These are phyloP conservation scores for Mesocentrotus franciscanus DNA, from an alignment of 53 echinoderm and acorn worm genomes.

Conservation along the genomic window DNA sequence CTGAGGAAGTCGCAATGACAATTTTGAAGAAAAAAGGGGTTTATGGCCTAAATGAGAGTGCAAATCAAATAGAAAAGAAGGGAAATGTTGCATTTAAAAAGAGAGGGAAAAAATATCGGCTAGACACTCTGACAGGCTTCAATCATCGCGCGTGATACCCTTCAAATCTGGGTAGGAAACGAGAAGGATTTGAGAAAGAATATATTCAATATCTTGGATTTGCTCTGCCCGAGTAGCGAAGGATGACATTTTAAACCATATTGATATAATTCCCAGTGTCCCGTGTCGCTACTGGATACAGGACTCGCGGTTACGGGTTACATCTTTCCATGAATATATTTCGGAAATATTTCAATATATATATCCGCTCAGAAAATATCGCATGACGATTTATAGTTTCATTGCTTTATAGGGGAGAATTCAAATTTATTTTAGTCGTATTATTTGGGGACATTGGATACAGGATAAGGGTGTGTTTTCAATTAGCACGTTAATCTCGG, in stretches of 20 bases:
- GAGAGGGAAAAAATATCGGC: neutral
- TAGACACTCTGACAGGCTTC: constrained; percentile 32
- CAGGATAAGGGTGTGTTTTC: constrained; percentile 58
- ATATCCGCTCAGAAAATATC: constrained; percentile 27
- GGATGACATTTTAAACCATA: constrained; percentile 59
- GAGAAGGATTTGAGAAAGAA: constrained; percentile 49
- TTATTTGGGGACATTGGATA: constrained; percentile 11
- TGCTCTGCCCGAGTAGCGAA: neutral
- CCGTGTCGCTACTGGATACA: constrained; percentile 53
- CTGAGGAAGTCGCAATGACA: neutral
- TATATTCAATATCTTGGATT: constrained; percentile 58
- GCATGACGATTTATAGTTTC: constrained; percentile 45
- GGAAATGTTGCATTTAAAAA: neutral
- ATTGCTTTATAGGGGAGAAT: constrained; percentile 48
- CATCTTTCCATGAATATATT: constrained; percentile 58
- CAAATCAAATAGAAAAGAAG: neutral
- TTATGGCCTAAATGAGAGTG: neutral
- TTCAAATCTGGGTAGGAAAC: constrained; percentile 10
- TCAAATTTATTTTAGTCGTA: constrained; percentile 12
- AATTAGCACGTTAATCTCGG: constrained; percentile 49
- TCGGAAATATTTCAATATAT: constrained; percentile 50
- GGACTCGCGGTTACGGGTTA: neutral
- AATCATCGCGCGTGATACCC: constrained; percentile 34
- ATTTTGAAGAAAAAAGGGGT: neutral
- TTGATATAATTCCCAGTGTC: constrained; percentile 45